Evolutionary conservation across 2,113 vertebrate species (phyloP), one percentile per base, ranked within the genome.

Genomic region (Xiphias gladius): DNA sequence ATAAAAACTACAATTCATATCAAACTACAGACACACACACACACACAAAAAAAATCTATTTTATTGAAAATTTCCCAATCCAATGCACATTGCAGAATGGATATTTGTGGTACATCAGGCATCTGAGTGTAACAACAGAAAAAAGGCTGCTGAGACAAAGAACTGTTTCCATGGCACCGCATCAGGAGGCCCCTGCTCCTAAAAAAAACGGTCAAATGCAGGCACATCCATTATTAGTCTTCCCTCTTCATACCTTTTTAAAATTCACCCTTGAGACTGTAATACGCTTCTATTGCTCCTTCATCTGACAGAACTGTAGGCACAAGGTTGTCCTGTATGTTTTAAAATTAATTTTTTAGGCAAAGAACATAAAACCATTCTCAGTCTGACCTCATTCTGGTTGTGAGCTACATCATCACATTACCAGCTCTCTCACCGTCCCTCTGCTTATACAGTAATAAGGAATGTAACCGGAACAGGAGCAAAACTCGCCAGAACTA

Each of bases 51-150:
- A 24, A 43, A 26, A 73, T 28, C 58, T 68, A 72, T 84, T 91
- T 80, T 65, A 86, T 83, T 89, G 37, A 80, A 85, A 22, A 79
- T 58, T n/a, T 82, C 39, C 12, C 7, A 65, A 39, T 72, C 32
- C 48, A 86, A 16, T 78, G 43, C 59, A 86, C 54, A 41, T 0
- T 63, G 52, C 75, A 83, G 28, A 58, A 41, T 26, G 41, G 30
- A 37, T 37, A 3, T 48, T 65, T 55, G 58, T 65, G 52, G 67
- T 73, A 37, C 46, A 61, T 69, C 13, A 74, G 26, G 74, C 76
- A 63, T 82, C 30, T 17, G 62, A 59, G 73, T 71, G 64, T 55
- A 61, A 17, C 24, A 61, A 39, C 55, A 54, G 17, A 74, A 81
- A 81, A 72, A 79, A 83, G 81, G 48, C 75, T 66, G 62, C 24